Evolutionary conservation across 2,797 vertebrate species (phyloP).

Genomic region (Falco columbarius): DNA sequence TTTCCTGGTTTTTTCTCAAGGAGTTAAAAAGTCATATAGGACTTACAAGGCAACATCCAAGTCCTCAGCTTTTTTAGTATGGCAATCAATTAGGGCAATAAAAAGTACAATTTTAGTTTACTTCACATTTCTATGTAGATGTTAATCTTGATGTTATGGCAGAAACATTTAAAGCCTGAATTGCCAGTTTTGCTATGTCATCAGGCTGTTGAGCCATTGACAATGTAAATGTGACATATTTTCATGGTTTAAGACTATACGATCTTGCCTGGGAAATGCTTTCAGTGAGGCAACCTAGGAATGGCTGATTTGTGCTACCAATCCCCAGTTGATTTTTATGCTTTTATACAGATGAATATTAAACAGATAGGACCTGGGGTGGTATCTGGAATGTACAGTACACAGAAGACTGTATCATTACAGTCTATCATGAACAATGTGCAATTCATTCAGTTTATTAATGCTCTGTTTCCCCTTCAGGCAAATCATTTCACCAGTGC

Average conservation of each 20-base stretch:
- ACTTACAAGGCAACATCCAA: neutral
- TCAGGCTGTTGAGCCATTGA: neutral
- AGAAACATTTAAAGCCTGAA: neutral
- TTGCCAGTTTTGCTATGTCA: neutral
- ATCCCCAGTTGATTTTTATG: neutral
- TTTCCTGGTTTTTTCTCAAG: neutral
- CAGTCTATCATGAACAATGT: slow-evolving; percentile 72
- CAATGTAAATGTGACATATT: neutral
- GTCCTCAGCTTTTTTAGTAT: neutral
- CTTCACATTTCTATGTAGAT: neutral
- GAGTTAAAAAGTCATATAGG: neutral
- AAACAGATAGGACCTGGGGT: slow-evolving; percentile 33
- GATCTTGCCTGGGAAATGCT: neutral
- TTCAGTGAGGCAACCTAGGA: neutral
- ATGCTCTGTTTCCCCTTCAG: slow-evolving; percentile 74
- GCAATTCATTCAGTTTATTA: slow-evolving; percentile 78
- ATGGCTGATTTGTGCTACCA: neutral
- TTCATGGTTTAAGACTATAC: neutral
- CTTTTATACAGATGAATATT: slow-evolving; percentile 1
- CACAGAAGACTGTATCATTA: slow-evolving; percentile 36
- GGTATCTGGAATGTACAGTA: slow-evolving; percentile 21
- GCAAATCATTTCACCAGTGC: slow-evolving; percentile 73
- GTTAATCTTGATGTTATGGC: neutral
- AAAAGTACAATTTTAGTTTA: neutral
- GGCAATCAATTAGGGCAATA: neutral